Evolutionary conservation across 1,140 invertebrate genomes (phyloP).

Genomic region (Dolichoris vasculosae): DNA sequence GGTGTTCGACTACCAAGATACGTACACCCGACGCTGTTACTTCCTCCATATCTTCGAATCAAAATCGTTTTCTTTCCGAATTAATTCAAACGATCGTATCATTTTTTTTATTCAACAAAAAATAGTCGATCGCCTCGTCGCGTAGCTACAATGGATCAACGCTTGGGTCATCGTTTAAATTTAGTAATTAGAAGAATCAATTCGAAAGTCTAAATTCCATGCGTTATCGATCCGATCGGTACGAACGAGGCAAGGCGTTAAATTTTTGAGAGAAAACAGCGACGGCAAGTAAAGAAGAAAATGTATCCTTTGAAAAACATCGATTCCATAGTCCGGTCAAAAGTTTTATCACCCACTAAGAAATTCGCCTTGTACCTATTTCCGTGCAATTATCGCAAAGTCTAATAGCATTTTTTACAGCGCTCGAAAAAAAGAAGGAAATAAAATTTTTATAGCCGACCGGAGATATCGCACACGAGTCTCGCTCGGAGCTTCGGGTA

Average conservation of each 20-base stretch:
- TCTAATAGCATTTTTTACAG: slow-evolving; percentile 19
- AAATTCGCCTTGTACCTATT: background rate
- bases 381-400: slow-evolving; percentile 2
- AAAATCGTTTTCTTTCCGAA: background rate
- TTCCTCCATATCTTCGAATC: slow-evolving; percentile 5
- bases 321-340: background rate
- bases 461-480: slow-evolving; percentile 29
- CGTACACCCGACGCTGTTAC: slow-evolving; percentile 43
- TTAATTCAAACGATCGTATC: background rate
- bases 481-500: background rate
- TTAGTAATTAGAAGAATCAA: no score
- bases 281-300: background rate
- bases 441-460: slow-evolving; percentile 33
- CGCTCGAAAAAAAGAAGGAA: background rate
- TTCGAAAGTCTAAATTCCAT: no score
- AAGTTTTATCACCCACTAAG: background rate
- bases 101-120: no score
- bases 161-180: no score
- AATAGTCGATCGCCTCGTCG: no score
- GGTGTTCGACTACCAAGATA: slow-evolving; percentile 58
- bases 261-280: no score
- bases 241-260: background rate
- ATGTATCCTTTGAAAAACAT: background rate
- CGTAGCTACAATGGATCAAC: no score
- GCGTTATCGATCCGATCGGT: no score